Evolutionary conservation across 1,140 invertebrate species (phyloP), one percentile per base, ranked within the genome.

Genomic region (Oryctes rhinoceros): DNA sequence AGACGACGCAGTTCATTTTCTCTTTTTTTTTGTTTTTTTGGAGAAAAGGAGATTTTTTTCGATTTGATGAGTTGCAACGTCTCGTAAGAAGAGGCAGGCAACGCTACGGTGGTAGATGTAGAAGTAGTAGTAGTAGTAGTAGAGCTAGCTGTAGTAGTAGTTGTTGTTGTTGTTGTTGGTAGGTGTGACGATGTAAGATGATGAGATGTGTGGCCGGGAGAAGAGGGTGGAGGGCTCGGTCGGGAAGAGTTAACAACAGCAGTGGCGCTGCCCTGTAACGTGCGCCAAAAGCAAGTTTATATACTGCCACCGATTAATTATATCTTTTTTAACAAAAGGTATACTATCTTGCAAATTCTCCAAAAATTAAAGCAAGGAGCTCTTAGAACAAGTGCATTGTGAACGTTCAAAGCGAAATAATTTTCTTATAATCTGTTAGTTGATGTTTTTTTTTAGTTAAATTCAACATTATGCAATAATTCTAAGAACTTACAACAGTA

Each of bases 191-290:
- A 84, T 84, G 84, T 84, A 85, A 83, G 84, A 85, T 71, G 65
- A 71, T 84, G 84, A 85, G 86, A 86, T 87, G 86, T 87, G 85
- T 87, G 80, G 80, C 83, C 78, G 80, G 78, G 81, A 82, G 20
- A 18, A 59, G 53, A 37, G 83, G 83, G 85, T 83, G 83, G 84
- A 81, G 83, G 83, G 84, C 84, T 85, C 84, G 83, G 81, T 85
- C 84, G 84, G 84, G 84, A 82, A 84, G 85, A 85, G 84, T 85
- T 83, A 87, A 85, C 85, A 84, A 81, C 84, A 85, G 84, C 83
- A 84, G 84, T 85, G 83, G 83, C 77, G 84, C 82, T 84, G 84
- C 83, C 87, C 87, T 88, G 87, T 81, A 88, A 88, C 83, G 85
- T 86, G 85, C 85, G 86, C 83, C 86, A 87, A 88, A 87, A 71